Evolutionary conservation across 2,797 vertebrate genomes (phyloP).

Genomic region (Pipistrellus pipistrellus): DNA sequence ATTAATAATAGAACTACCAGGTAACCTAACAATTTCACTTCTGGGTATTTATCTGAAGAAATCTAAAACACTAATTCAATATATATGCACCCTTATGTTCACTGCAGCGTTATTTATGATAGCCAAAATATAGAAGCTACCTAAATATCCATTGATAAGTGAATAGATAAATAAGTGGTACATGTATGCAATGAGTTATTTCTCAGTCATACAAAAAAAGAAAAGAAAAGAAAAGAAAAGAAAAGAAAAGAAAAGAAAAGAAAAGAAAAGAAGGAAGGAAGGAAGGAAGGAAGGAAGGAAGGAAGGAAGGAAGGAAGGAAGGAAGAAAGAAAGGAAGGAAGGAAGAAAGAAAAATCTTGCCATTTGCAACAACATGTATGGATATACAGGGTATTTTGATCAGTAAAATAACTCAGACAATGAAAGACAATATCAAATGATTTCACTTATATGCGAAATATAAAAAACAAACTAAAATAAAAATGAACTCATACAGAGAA

Average conservation of each 20-base stretch:
- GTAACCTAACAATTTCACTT: neutral
- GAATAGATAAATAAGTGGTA: neutral
- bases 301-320: no score
- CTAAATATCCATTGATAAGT: neutral
- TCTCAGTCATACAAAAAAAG: neutral
- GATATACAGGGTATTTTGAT: neutral
- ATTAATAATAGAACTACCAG: neutral
- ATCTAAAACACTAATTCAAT: neutral
- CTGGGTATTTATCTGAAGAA: neutral
- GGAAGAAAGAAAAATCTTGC: neutral
- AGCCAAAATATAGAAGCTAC: neutral
- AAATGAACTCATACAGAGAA: neutral
- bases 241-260: no score
- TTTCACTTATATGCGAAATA: neutral
- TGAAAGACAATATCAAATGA: neutral
- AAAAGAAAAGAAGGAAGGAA: no score
- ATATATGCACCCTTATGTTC: neutral
- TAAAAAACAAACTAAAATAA: neutral
- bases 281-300: neutral
- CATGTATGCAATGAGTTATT: neutral
- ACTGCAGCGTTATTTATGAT: neutral
- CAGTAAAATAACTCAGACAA: neutral
- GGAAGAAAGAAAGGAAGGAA: no score
- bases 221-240: no score
- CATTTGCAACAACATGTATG: neutral